A percentile compares a stretch with the other conserved stretches of the same genome.
Conservation (phyloP, 2,888 invertebrate species). For the Drosophila lacicola region DNA sequence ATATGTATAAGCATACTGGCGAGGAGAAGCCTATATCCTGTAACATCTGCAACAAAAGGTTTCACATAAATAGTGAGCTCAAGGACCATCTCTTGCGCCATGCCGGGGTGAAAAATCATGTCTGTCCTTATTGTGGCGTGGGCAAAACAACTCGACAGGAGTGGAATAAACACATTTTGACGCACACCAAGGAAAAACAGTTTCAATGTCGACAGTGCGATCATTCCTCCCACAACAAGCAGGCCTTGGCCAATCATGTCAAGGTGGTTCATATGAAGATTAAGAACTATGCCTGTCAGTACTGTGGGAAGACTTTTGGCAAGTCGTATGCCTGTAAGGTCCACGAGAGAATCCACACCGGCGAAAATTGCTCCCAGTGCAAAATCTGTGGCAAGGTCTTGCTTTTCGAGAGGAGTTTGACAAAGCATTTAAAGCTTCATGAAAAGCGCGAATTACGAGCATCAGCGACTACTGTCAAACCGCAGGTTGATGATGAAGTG, state of each 20-base stretch:
- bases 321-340: constrained; percentile 80
- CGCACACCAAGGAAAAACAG: constrained; percentile 82
- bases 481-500: not conserved
- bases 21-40: constrained; percentile 82
- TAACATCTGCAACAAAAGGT: constrained; percentile 81
- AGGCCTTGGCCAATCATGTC: constrained; percentile 79
- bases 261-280: constrained; percentile 82
- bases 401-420: constrained; percentile 78
- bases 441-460: constrained; percentile 71
- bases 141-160: constrained; percentile 83
- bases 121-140: constrained; percentile 83
- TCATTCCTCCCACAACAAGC: constrained; percentile 81
- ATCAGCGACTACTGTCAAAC: constrained; percentile 29
- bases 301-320: constrained; percentile 81
- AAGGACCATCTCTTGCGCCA: constrained; percentile 83
- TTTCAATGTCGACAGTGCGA: constrained; percentile 80
- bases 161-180: constrained; percentile 82
- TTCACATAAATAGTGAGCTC: constrained; percentile 81
- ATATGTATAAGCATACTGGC: constrained; percentile 83
- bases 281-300: constrained; percentile 81
- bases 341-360: constrained; percentile 80
- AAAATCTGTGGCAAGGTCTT: constrained; percentile 81
- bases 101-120: constrained; percentile 83
- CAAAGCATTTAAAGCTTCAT: constrained; percentile 79
- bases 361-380: constrained; percentile 80